Conservation (phyloP, 2,888 invertebrate species). For the Diplazon laetatorius region DNA sequence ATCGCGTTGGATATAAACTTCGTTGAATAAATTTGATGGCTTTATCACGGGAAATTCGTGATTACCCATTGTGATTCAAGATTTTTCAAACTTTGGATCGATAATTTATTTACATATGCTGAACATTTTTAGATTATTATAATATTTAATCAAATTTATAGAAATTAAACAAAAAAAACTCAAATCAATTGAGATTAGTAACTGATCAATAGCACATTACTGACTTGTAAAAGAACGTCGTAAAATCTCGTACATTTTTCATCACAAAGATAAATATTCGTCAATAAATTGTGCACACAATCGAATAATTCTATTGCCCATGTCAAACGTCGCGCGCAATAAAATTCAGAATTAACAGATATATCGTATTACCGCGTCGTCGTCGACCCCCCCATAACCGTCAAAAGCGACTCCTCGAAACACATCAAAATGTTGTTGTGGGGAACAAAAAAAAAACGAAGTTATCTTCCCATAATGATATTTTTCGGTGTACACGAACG, state of each 20-base stretch:
- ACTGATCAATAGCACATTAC: no score
- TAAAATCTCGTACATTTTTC: no score
- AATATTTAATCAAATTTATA: not conserved
- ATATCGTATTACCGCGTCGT: not conserved
- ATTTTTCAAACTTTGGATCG: no score
- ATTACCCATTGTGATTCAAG: no score
- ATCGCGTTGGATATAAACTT: not conserved
- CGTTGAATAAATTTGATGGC: slow-evolving; percentile 1
- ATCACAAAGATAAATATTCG: no score
- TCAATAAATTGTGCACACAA: not conserved
- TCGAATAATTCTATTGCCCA: not conserved
- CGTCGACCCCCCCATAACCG: not conserved
- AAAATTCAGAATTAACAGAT: not conserved
- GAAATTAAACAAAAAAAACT: not conserved
- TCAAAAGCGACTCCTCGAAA: slow-evolving; percentile 12
- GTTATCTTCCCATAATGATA: slow-evolving; percentile 15
- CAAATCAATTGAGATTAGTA: no score
- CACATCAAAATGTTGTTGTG: not conserved
- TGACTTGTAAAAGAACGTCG: no score
- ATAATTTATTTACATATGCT: no score
- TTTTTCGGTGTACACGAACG: not conserved
- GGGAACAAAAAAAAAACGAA: not conserved
- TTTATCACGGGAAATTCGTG: not conserved
- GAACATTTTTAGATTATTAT: no score
- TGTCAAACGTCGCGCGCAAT: not conserved